Base-by-base conservation (phyloP, 2,113 vertebrate genomes). In the Corythaixoides concolor region DNA sequence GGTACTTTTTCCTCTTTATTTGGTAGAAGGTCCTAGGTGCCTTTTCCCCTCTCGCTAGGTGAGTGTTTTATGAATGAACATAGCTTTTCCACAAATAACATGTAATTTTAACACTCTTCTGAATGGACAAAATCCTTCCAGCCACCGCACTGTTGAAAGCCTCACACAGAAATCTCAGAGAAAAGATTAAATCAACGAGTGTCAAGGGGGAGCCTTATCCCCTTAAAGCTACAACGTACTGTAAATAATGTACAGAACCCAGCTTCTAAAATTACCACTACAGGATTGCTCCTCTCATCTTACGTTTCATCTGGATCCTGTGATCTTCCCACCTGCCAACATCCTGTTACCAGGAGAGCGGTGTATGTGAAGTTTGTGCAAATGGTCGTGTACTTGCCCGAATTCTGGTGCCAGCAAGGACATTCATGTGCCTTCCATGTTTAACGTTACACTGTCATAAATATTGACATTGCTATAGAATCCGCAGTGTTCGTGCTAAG, bases 291-390 rank as follows among this genome's bases (percentile, higher is more conserved):
- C 85, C 79, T 75, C 90, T 92, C 24, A 1, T 91, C 22, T 96
- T 93, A 70, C 19, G 14, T 96, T 97, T 97, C 96, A 85, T 88
- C 73, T 89, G 85, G 92, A 95, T 95, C 89, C 96, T 91, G 80
- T 97, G 96, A 95, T 95, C 92, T 93, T 82, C 87, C 84, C 92
- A 97, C 92, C 89, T 97, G 97, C 96, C 93, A 97, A 95, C 95
- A 97, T 96, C 95, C 87, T 85, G 69, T 79, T 95, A 92, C 85
- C 85, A 93, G 88, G 94, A 95, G 53, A 94, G 89, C 50, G 8
- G 66, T 30, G 64, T 67, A 58, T 88, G 85, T 79, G 78, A 90
- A 82, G 75, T 86, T 88, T 91, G 96, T 92, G 83, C 89, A 89
- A 96, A 92, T n/a, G 87, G 81, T 93, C 84, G 39, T 95, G 94